These are phyloP conservation scores for Xylota sylvarum DNA, from an alignment of 2,888 invertebrate species.

Conservation along the genomic window DNA sequence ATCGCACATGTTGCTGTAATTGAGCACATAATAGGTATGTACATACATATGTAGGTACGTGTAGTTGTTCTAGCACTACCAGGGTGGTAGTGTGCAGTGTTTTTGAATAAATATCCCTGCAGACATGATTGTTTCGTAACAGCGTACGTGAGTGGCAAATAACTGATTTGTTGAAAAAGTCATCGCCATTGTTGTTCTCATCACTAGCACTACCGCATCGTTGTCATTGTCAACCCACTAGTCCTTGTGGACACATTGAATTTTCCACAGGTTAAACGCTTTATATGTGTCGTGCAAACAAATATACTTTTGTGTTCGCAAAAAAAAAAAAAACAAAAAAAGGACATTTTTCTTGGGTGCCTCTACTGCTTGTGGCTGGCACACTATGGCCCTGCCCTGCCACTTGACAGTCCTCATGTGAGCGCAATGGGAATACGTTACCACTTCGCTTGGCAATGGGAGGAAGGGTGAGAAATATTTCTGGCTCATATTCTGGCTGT, in stretches of 20 bases:
- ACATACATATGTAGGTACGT: too few species aligned
- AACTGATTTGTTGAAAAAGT: constrained; percentile 73
- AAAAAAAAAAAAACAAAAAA: constrained; percentile 42
- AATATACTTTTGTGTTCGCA: constrained; percentile 22
- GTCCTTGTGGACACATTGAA: constrained; percentile 55
- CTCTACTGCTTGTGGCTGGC: constrained; percentile 13
- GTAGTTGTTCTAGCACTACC: not conserved
- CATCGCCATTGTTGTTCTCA: constrained; percentile 34
- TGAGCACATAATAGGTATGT: not conserved
- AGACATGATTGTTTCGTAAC: constrained; percentile 60
- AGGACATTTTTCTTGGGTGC: constrained; percentile 25
- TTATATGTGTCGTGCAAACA: constrained; percentile 53
- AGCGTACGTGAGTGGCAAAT: constrained; percentile 54
- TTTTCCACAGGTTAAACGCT: constrained; percentile 75
- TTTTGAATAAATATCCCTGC: constrained; percentile 51
- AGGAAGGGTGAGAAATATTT: constrained; percentile 23
- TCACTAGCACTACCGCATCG: not conserved
- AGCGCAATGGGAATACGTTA: constrained; percentile 36
- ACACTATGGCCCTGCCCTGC: constrained; percentile 40
- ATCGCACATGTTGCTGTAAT: constrained; percentile 35
- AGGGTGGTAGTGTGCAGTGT: not conserved
- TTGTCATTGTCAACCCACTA: constrained; percentile 53
- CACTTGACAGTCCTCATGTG: constrained; percentile 35
- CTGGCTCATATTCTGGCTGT: constrained; percentile 36
- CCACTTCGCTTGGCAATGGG: constrained; percentile 1